Conservation (phyloP, 2,113 vertebrate genomes). For the Progne subis region DNA sequence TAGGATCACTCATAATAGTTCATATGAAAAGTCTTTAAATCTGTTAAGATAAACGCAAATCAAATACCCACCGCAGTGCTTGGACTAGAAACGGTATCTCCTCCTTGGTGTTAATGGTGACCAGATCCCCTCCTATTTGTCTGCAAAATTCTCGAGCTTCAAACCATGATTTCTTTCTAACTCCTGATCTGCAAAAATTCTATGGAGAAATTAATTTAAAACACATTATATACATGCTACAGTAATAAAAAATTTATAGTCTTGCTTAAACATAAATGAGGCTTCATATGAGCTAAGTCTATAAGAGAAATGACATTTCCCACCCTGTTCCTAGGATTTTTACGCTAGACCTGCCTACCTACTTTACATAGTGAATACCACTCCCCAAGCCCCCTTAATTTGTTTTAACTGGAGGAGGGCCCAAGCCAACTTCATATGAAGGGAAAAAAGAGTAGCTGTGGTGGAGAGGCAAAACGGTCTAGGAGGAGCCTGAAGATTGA, state of each 20-base stretch:
- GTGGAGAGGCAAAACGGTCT: neutral
- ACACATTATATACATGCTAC: neutral
- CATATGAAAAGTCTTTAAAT: neutral
- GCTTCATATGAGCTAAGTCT: neutral
- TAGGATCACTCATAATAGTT: neutral
- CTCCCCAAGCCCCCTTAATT: neutral
- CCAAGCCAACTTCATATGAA: neutral
- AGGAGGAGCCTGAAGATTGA: neutral
- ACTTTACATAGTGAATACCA: neutral
- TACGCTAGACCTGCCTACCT: neutral
- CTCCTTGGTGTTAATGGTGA: constrained; percentile 73
- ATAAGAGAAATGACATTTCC: neutral
- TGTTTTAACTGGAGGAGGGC: neutral
- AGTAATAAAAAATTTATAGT: neutral
- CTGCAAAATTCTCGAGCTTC: constrained; percentile 85
- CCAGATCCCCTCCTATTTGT: constrained; percentile 84
- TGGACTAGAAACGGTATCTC: constrained; percentile 49
- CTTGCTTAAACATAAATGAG: neutral
- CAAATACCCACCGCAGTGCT: constrained; percentile 36
- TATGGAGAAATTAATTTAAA: constrained; percentile 8
- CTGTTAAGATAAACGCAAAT: neutral
- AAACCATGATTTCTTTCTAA: constrained; percentile 82
- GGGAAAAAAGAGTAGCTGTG: neutral
- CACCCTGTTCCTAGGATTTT: neutral
- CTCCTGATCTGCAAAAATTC: constrained; percentile 45